phyloP scores from a whole-genome alignment of 1,140 invertebrate genomes.

The Campodea augens region DNA sequence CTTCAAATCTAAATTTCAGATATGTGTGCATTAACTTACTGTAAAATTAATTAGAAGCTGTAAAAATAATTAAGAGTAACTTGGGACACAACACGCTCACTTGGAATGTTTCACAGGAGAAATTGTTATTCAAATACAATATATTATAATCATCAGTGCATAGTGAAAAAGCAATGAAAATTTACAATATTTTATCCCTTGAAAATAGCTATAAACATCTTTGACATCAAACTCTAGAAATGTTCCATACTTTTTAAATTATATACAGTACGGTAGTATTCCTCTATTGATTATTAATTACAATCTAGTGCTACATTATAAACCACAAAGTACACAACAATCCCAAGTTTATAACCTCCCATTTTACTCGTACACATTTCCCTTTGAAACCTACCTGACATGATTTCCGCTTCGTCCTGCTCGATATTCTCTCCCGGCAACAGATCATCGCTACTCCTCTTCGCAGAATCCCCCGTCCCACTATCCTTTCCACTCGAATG shows the following conservation, averaged over 20 bases:
- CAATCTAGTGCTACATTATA: neutral
- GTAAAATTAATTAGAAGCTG: too few species aligned
- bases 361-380: neutral
- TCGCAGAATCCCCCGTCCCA: constrained; percentile 42
- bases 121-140: too few species aligned
- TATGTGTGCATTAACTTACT: too few species aligned
- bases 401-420: neutral
- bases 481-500: constrained; percentile 33
- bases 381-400: neutral
- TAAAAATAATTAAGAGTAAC: too few species aligned
- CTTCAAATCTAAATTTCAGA: too few species aligned
- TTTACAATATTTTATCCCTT: too few species aligned
- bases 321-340: neutral
- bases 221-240: neutral
- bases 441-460: constrained; percentile 36
- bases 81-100: too few species aligned
- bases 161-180: too few species aligned
- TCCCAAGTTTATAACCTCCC: neutral
- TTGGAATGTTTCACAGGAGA: too few species aligned
- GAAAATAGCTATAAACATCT: too few species aligned
- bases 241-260: neutral
- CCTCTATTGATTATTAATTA: neutral
- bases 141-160: too few species aligned
- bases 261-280: neutral
- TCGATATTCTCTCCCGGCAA: constrained; percentile 16